Base-by-base conservation (phyloP, 2,113 vertebrate species). In the Opisthocomus hoazin region DNA sequence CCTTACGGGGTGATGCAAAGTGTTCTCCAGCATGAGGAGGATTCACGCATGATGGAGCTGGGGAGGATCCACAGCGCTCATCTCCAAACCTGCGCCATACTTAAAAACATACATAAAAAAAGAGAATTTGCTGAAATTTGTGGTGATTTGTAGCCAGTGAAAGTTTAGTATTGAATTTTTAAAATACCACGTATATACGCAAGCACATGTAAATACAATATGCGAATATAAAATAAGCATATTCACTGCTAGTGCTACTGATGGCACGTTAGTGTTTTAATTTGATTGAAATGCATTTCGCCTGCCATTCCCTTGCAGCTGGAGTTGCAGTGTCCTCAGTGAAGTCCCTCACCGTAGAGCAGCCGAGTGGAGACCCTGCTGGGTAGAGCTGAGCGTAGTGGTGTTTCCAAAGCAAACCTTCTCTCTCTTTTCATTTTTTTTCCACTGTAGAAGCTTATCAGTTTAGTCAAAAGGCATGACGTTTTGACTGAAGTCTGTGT, bases 91-190 rank as follows among this genome's bases (percentile, higher is more conserved):
- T 77, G 48, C 2, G 2, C 24, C 53, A 14, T 43, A 8, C 45
- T 69, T 90, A n/a, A n/a, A n/a, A n/a, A n/a, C n/a, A n/a, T n/a
- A n/a, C n/a, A n/a, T n/a, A n/a, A n/a, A n/a, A n/a, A n/a, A n/a
- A n/a, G n/a, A n/a, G n/a, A n/a, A 6, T 2, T 32, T 46, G 34
- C 11, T 71, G 86, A 93, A 69, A 87, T 92, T 75, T 95, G 68
- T 87, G 81, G 45, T 75, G 36, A 91, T 93, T 93, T 96, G 74
- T 93, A 41, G 64, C 63, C 60, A 56, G 50, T 69, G 73, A 91
- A 92, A 80, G 75, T 77, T 80, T 91, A 74, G n/a, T 86, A 27
- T 39, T 77, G 87, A 61, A 66, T 66, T 94, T 91, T 84, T 56
- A 1, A 94, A 96, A 75, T 70, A 48, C 10, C 39, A 9, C 0